A percentile compares a stretch with the other conserved stretches of the same genome.
Evolutionary conservation across 2,888 invertebrate genomes (phyloP).

Genomic region (Orthosia cruda): DNA sequence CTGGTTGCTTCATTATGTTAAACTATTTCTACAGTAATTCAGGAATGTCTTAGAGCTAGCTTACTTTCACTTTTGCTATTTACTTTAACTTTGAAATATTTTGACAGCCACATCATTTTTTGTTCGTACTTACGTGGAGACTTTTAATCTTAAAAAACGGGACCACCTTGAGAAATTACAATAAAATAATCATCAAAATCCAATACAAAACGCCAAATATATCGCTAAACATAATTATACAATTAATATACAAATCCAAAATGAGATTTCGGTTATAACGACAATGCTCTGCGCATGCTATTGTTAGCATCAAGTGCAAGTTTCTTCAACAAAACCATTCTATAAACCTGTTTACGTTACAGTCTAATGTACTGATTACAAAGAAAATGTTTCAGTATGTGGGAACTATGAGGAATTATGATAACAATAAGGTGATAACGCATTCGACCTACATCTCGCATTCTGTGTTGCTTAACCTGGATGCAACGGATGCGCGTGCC

Average conservation of each 20-base stretch:
- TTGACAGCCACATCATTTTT: not conserved
- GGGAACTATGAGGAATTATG: slow-evolving; percentile 76
- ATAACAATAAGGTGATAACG: slow-evolving; percentile 82
- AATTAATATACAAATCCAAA: not conserved
- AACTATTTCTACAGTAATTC: not conserved
- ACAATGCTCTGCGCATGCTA: not conserved
- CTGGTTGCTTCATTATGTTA: not conserved
- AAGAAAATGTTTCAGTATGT: slow-evolving; percentile 64
- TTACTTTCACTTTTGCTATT: not conserved
- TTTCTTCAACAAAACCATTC: not conserved
- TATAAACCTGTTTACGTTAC: slow-evolving; percentile 18
- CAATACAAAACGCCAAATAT: not conserved
- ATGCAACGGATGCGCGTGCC: slow-evolving; percentile 72
- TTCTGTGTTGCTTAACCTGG: slow-evolving; percentile 83
- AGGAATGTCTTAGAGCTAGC: slow-evolving; percentile 9
- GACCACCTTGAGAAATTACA: not conserved
- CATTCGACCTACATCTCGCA: slow-evolving; percentile 80
- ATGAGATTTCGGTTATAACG: not conserved
- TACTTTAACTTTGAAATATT: not conserved
- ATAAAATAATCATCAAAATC: not conserved
- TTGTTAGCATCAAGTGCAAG: not conserved
- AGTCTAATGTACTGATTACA: slow-evolving; percentile 30
- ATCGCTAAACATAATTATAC: not conserved
- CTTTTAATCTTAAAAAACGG: not conserved
- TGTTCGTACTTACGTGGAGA: too few species aligned